Evolutionary conservation across 2,888 invertebrate genomes (phyloP).

Genomic region (Folsomia candida): DNA sequence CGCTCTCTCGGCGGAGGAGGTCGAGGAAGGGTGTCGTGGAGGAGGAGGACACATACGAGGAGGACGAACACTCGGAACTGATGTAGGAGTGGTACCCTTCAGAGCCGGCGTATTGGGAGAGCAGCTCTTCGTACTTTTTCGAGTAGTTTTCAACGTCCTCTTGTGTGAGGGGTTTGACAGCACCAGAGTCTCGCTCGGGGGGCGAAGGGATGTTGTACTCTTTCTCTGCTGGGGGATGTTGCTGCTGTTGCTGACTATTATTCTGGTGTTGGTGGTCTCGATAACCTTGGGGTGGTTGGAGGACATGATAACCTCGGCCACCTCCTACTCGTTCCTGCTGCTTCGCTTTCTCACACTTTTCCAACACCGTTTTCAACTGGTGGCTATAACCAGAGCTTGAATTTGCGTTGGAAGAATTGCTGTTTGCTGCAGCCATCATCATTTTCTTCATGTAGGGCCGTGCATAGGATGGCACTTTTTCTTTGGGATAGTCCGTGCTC

Average conservation of each 20-base stretch:
- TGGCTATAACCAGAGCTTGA: slow-evolving; percentile 56
- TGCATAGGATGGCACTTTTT: slow-evolving; percentile 62
- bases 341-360: slow-evolving; percentile 60
- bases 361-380: slow-evolving; percentile 69
- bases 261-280: slow-evolving; percentile 51
- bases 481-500: slow-evolving; percentile 68
- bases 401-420: neutral
- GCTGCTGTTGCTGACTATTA: slow-evolving; percentile 24
- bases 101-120: slow-evolving; percentile 66
- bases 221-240: no score
- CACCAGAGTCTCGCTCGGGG: slow-evolving; percentile 62
- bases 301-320: slow-evolving; percentile 25
- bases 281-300: slow-evolving; percentile 52
- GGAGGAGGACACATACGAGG: slow-evolving; percentile 46
- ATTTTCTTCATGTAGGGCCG: slow-evolving; percentile 65
- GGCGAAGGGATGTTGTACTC: slow-evolving; percentile 70
- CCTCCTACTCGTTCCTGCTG: slow-evolving; percentile 22
- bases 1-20: slow-evolving; percentile 62
- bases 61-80: slow-evolving; percentile 67
- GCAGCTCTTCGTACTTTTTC: slow-evolving; percentile 59
- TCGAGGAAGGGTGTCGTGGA: slow-evolving; percentile 75
- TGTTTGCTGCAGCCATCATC: slow-evolving; percentile 55
- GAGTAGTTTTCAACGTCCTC: slow-evolving; percentile 71
- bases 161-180: slow-evolving; percentile 60
- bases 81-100: slow-evolving; percentile 79